phyloP scores from a whole-genome alignment of 2,113 vertebrate species.

The Galbula dea region DNA sequence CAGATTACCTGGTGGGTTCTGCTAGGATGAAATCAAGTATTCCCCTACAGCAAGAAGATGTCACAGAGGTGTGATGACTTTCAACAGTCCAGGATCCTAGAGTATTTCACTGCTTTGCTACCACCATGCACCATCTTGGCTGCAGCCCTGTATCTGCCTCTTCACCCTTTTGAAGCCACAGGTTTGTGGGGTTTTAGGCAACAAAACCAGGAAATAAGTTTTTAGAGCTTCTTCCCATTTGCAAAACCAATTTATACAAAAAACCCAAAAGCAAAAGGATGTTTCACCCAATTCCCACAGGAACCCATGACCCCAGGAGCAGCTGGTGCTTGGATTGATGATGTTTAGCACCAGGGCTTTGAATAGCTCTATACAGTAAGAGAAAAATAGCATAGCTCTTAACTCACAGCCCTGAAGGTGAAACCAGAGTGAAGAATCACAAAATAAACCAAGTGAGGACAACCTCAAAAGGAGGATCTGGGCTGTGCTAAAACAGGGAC shows the following conservation, averaged over 20 bases:
- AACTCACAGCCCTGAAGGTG: not conserved
- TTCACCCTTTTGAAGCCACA: not conserved
- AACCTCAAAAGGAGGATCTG: not conserved
- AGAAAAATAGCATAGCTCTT: not conserved
- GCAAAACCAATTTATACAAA: not conserved
- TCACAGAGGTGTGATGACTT: not conserved
- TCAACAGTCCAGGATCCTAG: not conserved
- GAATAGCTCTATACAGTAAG: not conserved
- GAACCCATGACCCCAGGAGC: rapidly evolving
- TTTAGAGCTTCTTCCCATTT: not conserved
- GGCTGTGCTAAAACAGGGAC: not conserved
- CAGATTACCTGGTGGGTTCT: rapidly evolving
- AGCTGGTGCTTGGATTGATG: not conserved
- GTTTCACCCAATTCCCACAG: not conserved
- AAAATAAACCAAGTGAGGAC: not conserved
- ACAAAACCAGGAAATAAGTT: not conserved
- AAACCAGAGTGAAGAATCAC: not conserved
- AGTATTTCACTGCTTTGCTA: not conserved
- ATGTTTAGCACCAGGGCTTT: not conserved
- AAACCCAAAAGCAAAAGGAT: not conserved
- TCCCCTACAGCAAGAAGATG: not conserved
- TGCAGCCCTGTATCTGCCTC: not conserved
- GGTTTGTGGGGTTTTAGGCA: not conserved
- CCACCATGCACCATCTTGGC: not conserved
- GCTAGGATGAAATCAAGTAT: not conserved